Evolutionary conservation across 2,113 vertebrate genomes (phyloP).

Genomic region (Barnardius zonarius): DNA sequence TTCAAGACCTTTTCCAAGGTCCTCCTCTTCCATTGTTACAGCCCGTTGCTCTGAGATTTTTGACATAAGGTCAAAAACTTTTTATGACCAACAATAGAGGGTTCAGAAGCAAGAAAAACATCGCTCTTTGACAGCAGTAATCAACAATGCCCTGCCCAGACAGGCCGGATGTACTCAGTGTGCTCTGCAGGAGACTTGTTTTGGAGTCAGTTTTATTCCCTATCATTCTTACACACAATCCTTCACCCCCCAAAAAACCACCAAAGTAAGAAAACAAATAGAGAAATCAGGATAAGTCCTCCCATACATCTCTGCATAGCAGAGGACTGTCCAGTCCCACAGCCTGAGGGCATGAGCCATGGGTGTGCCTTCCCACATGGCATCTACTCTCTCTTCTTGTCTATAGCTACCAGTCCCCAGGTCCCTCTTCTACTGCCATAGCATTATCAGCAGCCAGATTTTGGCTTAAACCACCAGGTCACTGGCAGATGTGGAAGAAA

Average conservation of each 20-base stretch:
- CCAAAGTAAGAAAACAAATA: not conserved
- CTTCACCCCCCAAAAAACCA: accelerated
- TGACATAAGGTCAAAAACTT: not conserved
- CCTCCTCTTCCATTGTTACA: not conserved
- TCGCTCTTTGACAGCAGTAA: not conserved
- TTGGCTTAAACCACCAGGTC: not conserved
- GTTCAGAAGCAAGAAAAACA: not conserved
- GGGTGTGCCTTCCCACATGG: accelerated
- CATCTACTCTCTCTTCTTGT: not conserved
- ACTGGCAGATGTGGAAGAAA: not conserved
- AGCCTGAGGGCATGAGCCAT: not conserved
- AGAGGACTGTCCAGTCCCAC: not conserved
- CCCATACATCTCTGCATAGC: not conserved
- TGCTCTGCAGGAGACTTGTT: not conserved
- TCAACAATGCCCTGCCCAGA: not conserved
- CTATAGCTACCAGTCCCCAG: not conserved
- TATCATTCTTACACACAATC: not conserved
- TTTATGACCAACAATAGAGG: not conserved
- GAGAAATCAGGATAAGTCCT: not conserved
- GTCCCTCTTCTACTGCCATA: not conserved
- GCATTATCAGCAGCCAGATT: not conserved
- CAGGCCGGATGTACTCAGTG: not conserved
- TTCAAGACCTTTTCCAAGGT: conserved; percentile 19
- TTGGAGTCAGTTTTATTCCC: not conserved
- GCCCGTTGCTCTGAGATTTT: not conserved